These are phyloP conservation scores for Adelosebastes latens DNA, from an alignment of 2,797 vertebrate genomes.

Conservation along the genomic window DNA sequence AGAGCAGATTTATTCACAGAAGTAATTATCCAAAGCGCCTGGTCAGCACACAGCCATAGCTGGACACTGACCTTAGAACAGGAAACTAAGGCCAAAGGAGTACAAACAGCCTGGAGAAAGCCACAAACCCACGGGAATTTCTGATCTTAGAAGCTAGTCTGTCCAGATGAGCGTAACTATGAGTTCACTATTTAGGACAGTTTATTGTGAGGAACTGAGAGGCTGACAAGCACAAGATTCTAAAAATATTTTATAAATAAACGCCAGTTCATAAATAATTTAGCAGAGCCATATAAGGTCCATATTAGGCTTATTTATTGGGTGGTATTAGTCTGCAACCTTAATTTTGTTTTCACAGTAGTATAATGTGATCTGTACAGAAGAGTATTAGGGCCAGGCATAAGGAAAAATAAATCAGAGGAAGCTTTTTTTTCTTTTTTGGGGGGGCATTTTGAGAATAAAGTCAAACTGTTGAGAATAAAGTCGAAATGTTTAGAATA, in stretches of 20 bases:
- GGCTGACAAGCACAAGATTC: neutral
- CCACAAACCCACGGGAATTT: slow-evolving; percentile 57
- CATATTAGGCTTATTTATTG: neutral
- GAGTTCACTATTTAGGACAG: slow-evolving; percentile 22
- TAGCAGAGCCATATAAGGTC: neutral
- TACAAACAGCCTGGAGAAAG: slow-evolving; percentile 58
- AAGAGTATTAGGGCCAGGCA: neutral
- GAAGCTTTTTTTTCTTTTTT: too few species aligned
- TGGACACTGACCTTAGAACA: slow-evolving; percentile 72
- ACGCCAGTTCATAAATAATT: neutral
- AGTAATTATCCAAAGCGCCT: slow-evolving; percentile 65
- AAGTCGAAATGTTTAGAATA: neutral
- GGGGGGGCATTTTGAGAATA: neutral
- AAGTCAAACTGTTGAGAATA: neutral
- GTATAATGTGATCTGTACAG: neutral
- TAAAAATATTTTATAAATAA: neutral
- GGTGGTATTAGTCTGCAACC: neutral
- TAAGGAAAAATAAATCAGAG: neutral
- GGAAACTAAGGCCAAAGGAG: slow-evolving; percentile 58
- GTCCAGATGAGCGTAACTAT: slow-evolving; percentile 43
- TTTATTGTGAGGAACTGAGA: neutral
- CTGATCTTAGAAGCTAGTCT: slow-evolving; percentile 25
- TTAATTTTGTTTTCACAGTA: neutral
- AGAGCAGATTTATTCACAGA: slow-evolving; percentile 65
- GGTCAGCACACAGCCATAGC: slow-evolving; percentile 50